A percentile compares a stretch with the other conserved stretches of the same genome.
These are phyloP conservation scores for Papilio helenus DNA, from an alignment of 1,140 invertebrate genomes.

Conservation along the genomic window DNA sequence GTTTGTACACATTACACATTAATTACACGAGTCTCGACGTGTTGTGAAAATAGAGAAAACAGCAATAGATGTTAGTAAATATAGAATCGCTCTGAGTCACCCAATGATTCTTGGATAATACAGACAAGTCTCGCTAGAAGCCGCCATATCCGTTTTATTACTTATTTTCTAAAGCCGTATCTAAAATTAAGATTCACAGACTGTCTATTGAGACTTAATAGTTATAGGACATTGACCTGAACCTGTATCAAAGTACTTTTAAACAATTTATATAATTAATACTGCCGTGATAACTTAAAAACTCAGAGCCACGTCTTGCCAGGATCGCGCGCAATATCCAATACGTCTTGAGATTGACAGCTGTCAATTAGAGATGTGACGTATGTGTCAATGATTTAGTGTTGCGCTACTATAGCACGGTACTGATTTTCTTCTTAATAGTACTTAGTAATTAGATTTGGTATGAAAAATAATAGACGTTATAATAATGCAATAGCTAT, in stretches of 20 bases:
- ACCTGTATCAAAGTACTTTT: not conserved
- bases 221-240: slow-evolving; percentile 20
- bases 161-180: slow-evolving; percentile 27
- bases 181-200: slow-evolving; percentile 32
- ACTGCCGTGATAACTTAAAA: too few relatives aligned
- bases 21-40: not conserved
- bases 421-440: too few relatives aligned
- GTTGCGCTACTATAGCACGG: too few relatives aligned
- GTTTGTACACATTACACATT: not conserved
- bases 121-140: slow-evolving; percentile 34
- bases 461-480: not conserved
- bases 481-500: not conserved
- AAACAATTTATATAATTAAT: too few relatives aligned
- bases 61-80: slow-evolving; percentile 23
- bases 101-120: slow-evolving; percentile 22
- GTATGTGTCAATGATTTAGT: too few relatives aligned
- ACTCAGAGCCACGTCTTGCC: too few relatives aligned
- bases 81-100: slow-evolving; percentile 29
- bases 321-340: too few relatives aligned
- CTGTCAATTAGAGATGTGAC: too few relatives aligned
- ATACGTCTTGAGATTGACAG: too few relatives aligned
- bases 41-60: slow-evolving; percentile 19
- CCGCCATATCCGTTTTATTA: slow-evolving; percentile 36
- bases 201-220: slow-evolving; percentile 11
- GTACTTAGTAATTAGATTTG: not conserved